phyloP scores from a whole-genome alignment of 2,888 invertebrate species.

The Acleris literana region DNA sequence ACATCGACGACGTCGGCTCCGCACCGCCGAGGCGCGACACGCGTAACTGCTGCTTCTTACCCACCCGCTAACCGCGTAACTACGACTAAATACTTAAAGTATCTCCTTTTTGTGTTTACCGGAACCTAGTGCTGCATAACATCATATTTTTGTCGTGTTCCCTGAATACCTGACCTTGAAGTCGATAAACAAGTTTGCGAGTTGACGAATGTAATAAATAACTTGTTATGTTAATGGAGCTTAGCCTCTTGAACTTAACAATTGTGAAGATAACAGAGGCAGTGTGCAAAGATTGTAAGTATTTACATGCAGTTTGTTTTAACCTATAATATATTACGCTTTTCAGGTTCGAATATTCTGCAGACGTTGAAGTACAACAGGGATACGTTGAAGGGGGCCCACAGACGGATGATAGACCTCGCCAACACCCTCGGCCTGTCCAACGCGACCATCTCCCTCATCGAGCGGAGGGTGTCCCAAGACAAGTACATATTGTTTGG shows the following conservation, averaged over 20 bases:
- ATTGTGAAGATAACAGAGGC: neutral
- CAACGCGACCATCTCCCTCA: slow-evolving; percentile 96
- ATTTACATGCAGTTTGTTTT: neutral
- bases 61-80: neutral
- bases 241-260: slow-evolving; percentile 19
- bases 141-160: neutral
- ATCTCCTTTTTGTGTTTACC: slow-evolving; percentile 6
- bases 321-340: slow-evolving; percentile 21
- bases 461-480: slow-evolving; percentile 93
- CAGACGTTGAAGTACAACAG: slow-evolving; percentile 93
- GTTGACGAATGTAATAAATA: slow-evolving; percentile 4
- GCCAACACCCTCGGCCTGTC: slow-evolving; percentile 96
- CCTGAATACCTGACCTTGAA: slow-evolving; percentile 14
- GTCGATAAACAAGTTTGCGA: slow-evolving; percentile 25
- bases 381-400: slow-evolving; percentile 93
- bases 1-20: slow-evolving; percentile 28
- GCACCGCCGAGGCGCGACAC: slow-evolving; percentile 14
- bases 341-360: slow-evolving; percentile 87
- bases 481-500: slow-evolving; percentile 95
- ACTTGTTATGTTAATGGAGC: slow-evolving; percentile 28
- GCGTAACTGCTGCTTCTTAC: too few relatives aligned
- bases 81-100: neutral
- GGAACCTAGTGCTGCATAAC: slow-evolving; percentile 5
- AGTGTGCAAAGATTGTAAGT: neutral
- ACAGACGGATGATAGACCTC: slow-evolving; percentile 92